Base-by-base conservation (phyloP, 2,888 invertebrate genomes). In the Tryphoninae sp. region DNA sequence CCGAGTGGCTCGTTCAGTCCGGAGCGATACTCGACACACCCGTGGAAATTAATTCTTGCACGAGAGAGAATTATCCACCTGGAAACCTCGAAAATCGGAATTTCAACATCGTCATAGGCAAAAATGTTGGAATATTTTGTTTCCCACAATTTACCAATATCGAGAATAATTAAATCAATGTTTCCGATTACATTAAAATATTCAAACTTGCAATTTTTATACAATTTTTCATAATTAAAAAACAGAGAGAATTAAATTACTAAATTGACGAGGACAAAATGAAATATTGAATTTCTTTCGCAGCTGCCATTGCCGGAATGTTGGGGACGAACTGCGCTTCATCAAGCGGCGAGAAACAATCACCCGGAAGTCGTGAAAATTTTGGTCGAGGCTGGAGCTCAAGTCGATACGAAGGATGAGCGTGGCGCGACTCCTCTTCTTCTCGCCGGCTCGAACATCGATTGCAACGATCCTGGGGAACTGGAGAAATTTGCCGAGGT, bases 301-400 rank as follows among this genome's bases (percentile, higher is more conserved):
- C 71, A 92, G 91, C 76, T 92, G 40, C 90, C 91, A 2, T 73
- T 87, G 45, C 91, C 92, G 4, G 89, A 90, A 67, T 90, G 90
- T 79, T 91, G 89, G 89, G 91, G 90, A 26, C 86, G 91, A 75
- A 90, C 92, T 19, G 87, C 92, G 0, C 86, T 92, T 67, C 92
- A 92, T 81, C 88, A 90, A 69, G 92, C 92, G 2, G 91, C 91
- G 45, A 90, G 89, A 83, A 87, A 88, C 69, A 92, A 92, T 80
- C 88, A 90, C 68, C 85, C 89, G 13, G 88, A 89, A 42, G 86
- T 89, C n/a, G 91, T 92, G 45, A 84, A 84, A 49, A 82, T 89
- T 49, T 87, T 92, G 77, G 86, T 93, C 65, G 81, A 89, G 71
- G 88, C 87, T 45, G 89, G 88, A 0, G 91, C 91, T 6, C 81